These are phyloP conservation scores for Tetragnatha versicolor DNA, from an alignment of 1,140 invertebrate genomes.

Conservation along the genomic window DNA sequence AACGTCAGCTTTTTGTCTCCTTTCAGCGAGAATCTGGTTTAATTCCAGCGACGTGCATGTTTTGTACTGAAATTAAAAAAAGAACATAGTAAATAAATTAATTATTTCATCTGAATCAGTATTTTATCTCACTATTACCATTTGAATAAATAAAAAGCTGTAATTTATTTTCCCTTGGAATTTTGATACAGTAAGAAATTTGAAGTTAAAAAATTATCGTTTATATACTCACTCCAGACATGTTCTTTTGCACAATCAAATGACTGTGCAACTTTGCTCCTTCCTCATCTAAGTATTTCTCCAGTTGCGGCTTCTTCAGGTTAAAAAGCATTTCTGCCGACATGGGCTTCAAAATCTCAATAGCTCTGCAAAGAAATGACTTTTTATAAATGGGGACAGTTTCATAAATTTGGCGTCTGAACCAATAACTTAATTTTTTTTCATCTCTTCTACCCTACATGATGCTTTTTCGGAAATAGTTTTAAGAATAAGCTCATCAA, in stretches of 20 bases:
- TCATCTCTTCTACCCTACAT: too few relatives aligned
- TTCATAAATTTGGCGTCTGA: too few relatives aligned
- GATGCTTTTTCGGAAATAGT: too few relatives aligned
- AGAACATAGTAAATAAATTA: too few relatives aligned
- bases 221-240: slow-evolving; percentile 36
- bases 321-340: slow-evolving; percentile 40
- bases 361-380: slow-evolving; percentile 5
- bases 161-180: too few relatives aligned
- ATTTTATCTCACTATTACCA: too few relatives aligned
- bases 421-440: too few relatives aligned
- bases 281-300: slow-evolving; percentile 47
- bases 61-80: slow-evolving; percentile 34
- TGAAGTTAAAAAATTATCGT: not conserved
- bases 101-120: too few relatives aligned
- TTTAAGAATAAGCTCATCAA: too few relatives aligned
- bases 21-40: slow-evolving; percentile 7
- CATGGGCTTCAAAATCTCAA: slow-evolving; percentile 27
- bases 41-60: slow-evolving; percentile 27
- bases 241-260: slow-evolving; percentile 43
- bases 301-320: slow-evolving; percentile 25
- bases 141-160: too few relatives aligned
- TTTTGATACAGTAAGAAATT: too few relatives aligned
- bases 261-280: slow-evolving; percentile 31
- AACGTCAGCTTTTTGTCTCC: slow-evolving; percentile 33
- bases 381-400: too few relatives aligned